Conservation (phyloP, 2,113 vertebrate genomes). For the Pavo muticus region DNA sequence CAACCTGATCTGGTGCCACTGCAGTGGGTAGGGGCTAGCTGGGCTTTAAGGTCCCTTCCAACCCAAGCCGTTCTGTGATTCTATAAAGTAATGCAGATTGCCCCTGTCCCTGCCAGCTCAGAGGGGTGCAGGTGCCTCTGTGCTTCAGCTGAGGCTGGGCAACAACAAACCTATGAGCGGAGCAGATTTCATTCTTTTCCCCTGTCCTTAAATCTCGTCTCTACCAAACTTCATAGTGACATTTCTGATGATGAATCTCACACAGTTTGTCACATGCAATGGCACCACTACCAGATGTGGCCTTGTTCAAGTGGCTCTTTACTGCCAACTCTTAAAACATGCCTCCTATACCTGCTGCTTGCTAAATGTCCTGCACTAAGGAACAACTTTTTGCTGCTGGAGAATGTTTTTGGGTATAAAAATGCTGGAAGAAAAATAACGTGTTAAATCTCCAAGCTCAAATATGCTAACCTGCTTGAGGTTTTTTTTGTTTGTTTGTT, state of each 20-base stretch:
- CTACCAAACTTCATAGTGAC: background rate
- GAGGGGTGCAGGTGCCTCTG: background rate
- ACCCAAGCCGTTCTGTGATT: background rate
- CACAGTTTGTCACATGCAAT: fast-evolving
- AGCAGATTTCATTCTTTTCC: background rate
- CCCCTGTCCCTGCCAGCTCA: background rate
- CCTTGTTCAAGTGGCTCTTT: background rate
- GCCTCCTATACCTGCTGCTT: background rate
- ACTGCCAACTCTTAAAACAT: fast-evolving
- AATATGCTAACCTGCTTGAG: background rate
- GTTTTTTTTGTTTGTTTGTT: too few relatives aligned
- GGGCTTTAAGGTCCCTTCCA: background rate
- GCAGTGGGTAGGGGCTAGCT: background rate
- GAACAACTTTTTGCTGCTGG: background rate
- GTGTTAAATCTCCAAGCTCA: background rate
- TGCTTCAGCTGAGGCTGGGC: too few relatives aligned
- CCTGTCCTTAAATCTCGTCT: background rate
- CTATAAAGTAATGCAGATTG: background rate
- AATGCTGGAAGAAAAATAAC: background rate
- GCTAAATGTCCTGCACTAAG: background rate
- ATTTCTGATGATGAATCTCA: background rate
- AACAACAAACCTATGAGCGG: background rate
- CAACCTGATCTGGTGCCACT: background rate
- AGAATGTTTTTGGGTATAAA: background rate
- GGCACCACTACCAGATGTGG: background rate